Percentiles rank a stretch among this genome's conserved stretches.
Conservation (phyloP, 2,113 vertebrate genomes). For the Perccottus glenii region DNA sequence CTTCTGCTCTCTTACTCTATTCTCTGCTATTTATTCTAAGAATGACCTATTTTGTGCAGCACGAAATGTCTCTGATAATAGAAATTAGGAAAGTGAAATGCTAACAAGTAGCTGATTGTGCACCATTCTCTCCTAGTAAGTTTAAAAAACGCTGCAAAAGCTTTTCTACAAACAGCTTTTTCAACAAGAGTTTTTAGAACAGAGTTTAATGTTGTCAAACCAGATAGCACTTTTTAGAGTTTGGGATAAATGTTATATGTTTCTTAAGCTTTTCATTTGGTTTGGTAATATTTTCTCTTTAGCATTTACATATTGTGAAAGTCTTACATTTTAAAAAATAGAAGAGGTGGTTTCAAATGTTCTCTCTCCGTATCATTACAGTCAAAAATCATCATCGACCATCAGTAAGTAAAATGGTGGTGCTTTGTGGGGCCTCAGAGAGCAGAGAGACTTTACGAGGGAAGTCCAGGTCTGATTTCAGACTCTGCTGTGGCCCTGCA, state of each 20-base stretch:
- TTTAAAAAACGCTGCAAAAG: neutral
- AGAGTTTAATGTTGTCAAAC: neutral
- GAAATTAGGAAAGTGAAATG: conserved; percentile 4
- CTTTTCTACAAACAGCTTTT: neutral
- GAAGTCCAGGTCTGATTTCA: too few species aligned
- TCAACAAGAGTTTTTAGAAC: neutral
- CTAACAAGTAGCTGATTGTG: conserved; percentile 7
- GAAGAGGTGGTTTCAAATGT: too few species aligned
- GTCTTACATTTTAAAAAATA: too few species aligned
- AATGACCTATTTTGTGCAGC: conserved; percentile 6
- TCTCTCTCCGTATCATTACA: too few species aligned
- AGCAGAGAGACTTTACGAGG: too few species aligned
- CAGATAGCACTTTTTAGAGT: neutral
- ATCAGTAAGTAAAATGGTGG: too few species aligned
- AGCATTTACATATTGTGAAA: too few species aligned
- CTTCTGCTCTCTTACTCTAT: neutral
- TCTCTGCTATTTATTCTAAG: neutral
- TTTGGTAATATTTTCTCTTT: neutral
- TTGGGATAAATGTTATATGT: neutral
- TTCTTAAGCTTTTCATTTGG: neutral
- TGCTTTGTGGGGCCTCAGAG: too few species aligned
- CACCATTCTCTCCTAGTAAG: neutral
- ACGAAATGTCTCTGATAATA: conserved; percentile 1
- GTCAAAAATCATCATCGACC: too few species aligned
- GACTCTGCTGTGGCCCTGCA: too few species aligned